Evolutionary conservation across 2,888 invertebrate species (phyloP).

Genomic region (Drosophila niveifrons): DNA sequence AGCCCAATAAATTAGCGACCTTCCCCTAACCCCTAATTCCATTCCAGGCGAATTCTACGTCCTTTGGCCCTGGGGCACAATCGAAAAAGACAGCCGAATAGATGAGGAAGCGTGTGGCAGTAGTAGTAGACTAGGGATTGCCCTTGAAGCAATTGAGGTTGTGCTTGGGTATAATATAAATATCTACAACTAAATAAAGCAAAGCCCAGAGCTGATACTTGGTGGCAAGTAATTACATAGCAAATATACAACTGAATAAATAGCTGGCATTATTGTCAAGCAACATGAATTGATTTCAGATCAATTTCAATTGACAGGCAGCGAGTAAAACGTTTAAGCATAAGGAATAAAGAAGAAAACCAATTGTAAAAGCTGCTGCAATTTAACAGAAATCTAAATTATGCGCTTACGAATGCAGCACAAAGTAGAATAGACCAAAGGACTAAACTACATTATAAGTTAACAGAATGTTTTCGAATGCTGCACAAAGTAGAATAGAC

Average conservation of each 20-base stretch:
- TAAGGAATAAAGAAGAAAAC: not conserved
- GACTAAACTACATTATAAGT: no score
- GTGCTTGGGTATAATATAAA: conserved; percentile 6
- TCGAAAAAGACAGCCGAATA: conserved; percentile 4
- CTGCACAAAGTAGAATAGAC: no score
- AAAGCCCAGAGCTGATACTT: not conserved
- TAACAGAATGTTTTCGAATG: no score
- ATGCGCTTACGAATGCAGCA: not conserved
- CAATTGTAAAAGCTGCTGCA: no score
- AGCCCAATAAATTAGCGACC: conserved; percentile 49
- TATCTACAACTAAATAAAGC: conserved; percentile 7
- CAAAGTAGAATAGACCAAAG: no score
- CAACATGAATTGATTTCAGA: not conserved
- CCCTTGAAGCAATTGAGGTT: conserved; percentile 45
- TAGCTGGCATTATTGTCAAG: conserved; percentile 1
- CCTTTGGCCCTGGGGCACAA: conserved; percentile 18
- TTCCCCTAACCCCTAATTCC: not conserved
- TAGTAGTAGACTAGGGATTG: conserved; percentile 16
- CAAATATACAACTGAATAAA: not conserved
- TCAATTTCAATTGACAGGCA: not conserved
- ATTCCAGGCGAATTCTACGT: conserved; percentile 14
- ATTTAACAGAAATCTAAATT: not conserved
- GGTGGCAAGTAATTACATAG: not conserved
- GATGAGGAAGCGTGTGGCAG: not conserved
- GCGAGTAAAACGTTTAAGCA: not conserved